Conservation (phyloP, 1,140 invertebrate genomes). For the Pteromalus puparum region DNA sequence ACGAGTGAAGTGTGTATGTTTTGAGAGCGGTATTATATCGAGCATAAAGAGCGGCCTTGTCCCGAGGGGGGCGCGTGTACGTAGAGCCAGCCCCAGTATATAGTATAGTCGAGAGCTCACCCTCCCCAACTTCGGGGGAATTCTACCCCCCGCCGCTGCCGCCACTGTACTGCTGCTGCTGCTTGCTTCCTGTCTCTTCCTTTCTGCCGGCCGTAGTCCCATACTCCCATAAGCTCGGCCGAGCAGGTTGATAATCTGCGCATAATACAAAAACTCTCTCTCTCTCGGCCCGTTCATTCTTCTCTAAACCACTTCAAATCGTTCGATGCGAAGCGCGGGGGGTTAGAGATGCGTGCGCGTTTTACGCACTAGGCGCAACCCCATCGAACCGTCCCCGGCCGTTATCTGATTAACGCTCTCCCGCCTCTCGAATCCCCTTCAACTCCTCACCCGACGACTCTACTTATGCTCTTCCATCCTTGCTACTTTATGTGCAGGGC, state of each 20-base stretch:
- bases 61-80: conserved; percentile 69
- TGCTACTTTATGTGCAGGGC: background rate
- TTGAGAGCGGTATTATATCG: conserved; percentile 76
- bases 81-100: conserved; percentile 61
- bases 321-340: conserved; percentile 31
- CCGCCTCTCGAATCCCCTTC: background rate
- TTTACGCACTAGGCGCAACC: background rate
- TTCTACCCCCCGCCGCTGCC: conserved; percentile 52
- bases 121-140: conserved; percentile 58
- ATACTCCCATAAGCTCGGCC: conserved; percentile 57
- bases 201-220: conserved; percentile 51
- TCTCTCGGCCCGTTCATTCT: conserved; percentile 57
- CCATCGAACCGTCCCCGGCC: conserved; percentile 42
- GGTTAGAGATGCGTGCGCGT: background rate
- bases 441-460: background rate
- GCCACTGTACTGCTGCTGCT: too few relatives aligned
- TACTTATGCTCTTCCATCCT: conserved; percentile 1
- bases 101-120: conserved; percentile 16
- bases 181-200: conserved; percentile 32
- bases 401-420: conserved; percentile 63
- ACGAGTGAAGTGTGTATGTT: conserved; percentile 73
- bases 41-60: conserved; percentile 75
- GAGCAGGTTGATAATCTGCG: conserved; percentile 75
- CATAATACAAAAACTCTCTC: conserved; percentile 73
- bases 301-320: conserved; percentile 66